Conservation (phyloP, 2,113 vertebrate genomes). For the Prionailurus viverrinus region DNA sequence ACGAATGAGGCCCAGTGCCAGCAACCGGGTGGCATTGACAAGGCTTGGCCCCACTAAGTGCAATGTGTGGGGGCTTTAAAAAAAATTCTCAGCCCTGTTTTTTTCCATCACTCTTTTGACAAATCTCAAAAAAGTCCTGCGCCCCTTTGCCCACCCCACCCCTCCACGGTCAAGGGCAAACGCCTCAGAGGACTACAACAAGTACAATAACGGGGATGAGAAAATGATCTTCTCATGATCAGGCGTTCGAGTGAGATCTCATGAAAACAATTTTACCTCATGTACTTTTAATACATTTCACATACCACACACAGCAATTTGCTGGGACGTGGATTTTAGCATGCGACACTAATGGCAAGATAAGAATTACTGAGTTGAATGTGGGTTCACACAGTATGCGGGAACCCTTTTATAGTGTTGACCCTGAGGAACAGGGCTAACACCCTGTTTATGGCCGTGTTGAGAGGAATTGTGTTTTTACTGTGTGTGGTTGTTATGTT, state of each 20-base stretch:
- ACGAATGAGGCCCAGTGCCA: background rate
- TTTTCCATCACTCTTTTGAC: background rate
- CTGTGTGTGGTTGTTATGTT: background rate
- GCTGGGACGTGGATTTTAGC: background rate
- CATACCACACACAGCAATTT: background rate
- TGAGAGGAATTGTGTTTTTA: conserved; percentile 30
- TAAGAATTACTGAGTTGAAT: background rate
- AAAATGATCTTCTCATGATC: background rate
- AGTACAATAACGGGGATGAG: background rate
- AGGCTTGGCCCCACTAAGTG: background rate
- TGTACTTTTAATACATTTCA: conserved; percentile 12
- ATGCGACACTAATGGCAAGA: background rate
- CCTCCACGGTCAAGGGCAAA: background rate
- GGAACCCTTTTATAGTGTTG: background rate
- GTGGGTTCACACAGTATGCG: background rate
- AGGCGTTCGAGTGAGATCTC: conserved; percentile 51
- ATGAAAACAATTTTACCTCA: background rate
- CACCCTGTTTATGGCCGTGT: background rate
- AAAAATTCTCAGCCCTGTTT: background rate
- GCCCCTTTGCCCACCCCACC: background rate
- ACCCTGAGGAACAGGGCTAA: background rate
- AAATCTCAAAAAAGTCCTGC: background rate
- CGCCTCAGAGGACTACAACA: background rate
- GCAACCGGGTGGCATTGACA: background rate
- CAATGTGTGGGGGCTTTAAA: background rate